Base-by-base conservation (phyloP, 2,888 invertebrate species). In the Seira sanloemensis region DNA sequence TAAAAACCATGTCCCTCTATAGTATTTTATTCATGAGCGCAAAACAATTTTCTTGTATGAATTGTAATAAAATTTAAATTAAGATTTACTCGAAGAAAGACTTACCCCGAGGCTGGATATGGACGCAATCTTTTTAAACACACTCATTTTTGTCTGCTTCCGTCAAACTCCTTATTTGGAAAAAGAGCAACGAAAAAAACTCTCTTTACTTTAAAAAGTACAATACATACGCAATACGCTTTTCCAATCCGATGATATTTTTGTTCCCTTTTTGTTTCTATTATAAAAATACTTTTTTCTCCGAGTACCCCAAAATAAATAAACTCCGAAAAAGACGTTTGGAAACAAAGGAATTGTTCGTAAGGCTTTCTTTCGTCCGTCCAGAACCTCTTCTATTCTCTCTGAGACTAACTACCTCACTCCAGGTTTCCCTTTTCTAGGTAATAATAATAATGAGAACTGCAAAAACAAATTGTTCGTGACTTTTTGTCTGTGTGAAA, bases 81-180 rank as follows among this genome's bases (percentile, higher is more conserved):
- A 9, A 37, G 7, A 37, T 12, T 37, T 9, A 37, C 37, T 37
- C 12, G 37, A 37, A 37, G 21, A 16, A 69, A 27, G 37, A 84
- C 90, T 90, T 90, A 90, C 90, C 90, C 90, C 90, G 58, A 90
- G 87, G 87, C 90, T 90, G 84, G 90, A 90, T 37, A 90, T 88
- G 71, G 90, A 90, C 69, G 90, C 90, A 77, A 90, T 89, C 86
- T 90, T 90, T 89, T 90, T 90, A 83, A 90, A 90, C 90, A 37
- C 37, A 37, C 37, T 37, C 37, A 90, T 90, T 78, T 58, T n/a
- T 85, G 16, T 67, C 24, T 46, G 12, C 65, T 69, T 65, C 27
- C 65, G 37, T 24, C 27, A 68, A n/a, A 25, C 19, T 65, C 26
- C 18, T 46, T 75, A n/a, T 18, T 46, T 72, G 25, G 72, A 66